These are phyloP conservation scores for Scaptomyza tumidula DNA, from an alignment of 2,888 invertebrate species.

Conservation along the genomic window DNA sequence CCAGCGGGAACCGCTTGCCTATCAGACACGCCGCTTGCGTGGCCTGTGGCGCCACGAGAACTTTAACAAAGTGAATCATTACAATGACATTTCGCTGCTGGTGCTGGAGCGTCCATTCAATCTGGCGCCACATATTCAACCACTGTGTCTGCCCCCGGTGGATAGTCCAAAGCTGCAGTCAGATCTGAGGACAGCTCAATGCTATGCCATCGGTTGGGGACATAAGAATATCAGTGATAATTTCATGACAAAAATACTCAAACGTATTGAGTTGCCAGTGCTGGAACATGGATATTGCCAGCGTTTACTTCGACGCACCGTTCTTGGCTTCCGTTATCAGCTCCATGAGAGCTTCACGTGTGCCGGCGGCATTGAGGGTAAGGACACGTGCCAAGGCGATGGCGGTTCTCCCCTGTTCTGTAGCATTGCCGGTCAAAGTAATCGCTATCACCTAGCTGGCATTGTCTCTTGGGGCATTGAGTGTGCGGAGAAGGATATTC, in stretches of 20 bases:
- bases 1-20: slow-evolving; percentile 87
- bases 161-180: slow-evolving; percentile 54
- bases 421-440: slow-evolving; percentile 79
- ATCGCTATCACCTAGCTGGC: slow-evolving; percentile 71
- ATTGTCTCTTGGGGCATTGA: slow-evolving; percentile 90
- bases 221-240: slow-evolving; percentile 77
- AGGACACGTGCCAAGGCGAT: slow-evolving; percentile 85
- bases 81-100: slow-evolving; percentile 90
- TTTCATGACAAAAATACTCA: slow-evolving; percentile 86
- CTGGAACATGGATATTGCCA: slow-evolving; percentile 86
- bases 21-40: slow-evolving; percentile 88
- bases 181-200: slow-evolving; percentile 81
- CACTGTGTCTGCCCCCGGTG: slow-evolving; percentile 87
- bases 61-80: slow-evolving; percentile 87
- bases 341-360: slow-evolving; percentile 90
- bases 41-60: slow-evolving; percentile 80
- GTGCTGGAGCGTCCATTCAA: slow-evolving; percentile 87
- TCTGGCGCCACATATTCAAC: slow-evolving; percentile 88
- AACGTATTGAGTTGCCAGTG: slow-evolving; percentile 89
- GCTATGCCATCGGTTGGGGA: slow-evolving; percentile 79
- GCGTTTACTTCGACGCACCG: slow-evolving; percentile 85
- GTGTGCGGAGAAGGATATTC: slow-evolving; percentile 88
- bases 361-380: slow-evolving; percentile 89
- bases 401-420: slow-evolving; percentile 93
- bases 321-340: slow-evolving; percentile 88